Conservation (phyloP, 2,888 invertebrate genomes). For the Pocota personata region DNA sequence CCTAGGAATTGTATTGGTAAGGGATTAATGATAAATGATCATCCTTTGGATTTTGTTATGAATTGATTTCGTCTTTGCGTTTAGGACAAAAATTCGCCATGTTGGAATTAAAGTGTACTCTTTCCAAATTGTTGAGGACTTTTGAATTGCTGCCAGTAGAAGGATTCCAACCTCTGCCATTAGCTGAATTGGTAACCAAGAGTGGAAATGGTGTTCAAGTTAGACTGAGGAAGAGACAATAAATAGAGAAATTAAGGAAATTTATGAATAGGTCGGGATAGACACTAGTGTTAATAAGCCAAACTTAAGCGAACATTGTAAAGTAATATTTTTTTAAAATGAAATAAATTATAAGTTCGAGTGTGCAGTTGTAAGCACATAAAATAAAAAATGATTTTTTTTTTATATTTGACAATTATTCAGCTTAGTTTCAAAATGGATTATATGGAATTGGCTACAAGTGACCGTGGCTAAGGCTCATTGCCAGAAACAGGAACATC, state of each 20-base stretch:
- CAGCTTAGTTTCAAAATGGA: no score
- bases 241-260: background rate
- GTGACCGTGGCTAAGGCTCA: no score
- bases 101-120: conserved; percentile 80
- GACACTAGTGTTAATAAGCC: conserved; percentile 7
- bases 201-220: conserved; percentile 81
- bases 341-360: conserved; percentile 21
- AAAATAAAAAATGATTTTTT: background rate
- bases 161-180: conserved; percentile 76
- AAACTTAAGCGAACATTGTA: background rate
- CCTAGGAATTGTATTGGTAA: conserved; percentile 81
- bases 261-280: conserved; percentile 11
- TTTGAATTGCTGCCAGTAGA: conserved; percentile 80
- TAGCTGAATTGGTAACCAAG: conserved; percentile 80
- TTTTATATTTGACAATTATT: background rate
- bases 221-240: conserved; percentile 75
- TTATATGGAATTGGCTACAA: no score
- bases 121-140: conserved; percentile 79
- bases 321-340: background rate
- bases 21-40: background rate
- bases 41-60: background rate
- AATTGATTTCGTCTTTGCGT: background rate
- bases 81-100: conserved; percentile 82
- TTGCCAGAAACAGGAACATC: background rate
- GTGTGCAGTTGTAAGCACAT: conserved; percentile 20